A percentile compares a stretch with the other conserved stretches of the same genome.
These are phyloP conservation scores for Acanthosepion esculentum DNA, from an alignment of 2,888 invertebrate species.

Conservation along the genomic window DNA sequence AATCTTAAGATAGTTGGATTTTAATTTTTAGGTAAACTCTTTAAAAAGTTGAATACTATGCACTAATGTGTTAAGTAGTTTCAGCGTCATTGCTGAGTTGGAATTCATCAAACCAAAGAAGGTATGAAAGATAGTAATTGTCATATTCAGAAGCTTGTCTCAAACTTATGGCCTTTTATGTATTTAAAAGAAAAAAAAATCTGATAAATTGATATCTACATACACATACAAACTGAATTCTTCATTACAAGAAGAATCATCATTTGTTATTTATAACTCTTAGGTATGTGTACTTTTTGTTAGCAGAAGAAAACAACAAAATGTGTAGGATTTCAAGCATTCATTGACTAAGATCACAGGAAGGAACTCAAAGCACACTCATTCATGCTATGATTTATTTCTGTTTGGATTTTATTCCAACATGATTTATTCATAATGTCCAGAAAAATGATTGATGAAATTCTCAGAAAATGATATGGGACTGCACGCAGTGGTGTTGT, in stretches of 20 bases:
- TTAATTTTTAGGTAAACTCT: too few relatives aligned
- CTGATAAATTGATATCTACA: too few relatives aligned
- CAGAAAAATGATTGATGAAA: slow-evolving; percentile 33
- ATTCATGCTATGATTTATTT: not conserved
- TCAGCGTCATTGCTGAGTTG: too few relatives aligned
- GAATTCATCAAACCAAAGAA: too few relatives aligned
- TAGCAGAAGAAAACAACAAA: not conserved
- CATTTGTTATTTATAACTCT: not conserved
- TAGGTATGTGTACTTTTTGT: not conserved
- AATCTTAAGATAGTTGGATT: too few relatives aligned
- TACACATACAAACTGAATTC: too few relatives aligned
- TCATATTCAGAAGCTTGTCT: too few relatives aligned
- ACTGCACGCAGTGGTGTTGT: not conserved
- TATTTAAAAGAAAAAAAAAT: too few relatives aligned
- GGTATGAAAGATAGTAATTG: too few relatives aligned
- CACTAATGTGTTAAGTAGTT: too few relatives aligned
- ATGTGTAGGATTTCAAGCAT: not conserved
- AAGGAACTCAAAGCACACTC: not conserved
- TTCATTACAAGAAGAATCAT: not conserved
- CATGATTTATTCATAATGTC: not conserved
- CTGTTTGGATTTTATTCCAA: not conserved
- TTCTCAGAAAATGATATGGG: not conserved
- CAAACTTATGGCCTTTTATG: too few relatives aligned
- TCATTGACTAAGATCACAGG: not conserved
- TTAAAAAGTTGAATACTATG: too few relatives aligned